Conservation (phyloP, 2,797 vertebrate genomes). For the Parauchenoglanis ngamensis region DNA sequence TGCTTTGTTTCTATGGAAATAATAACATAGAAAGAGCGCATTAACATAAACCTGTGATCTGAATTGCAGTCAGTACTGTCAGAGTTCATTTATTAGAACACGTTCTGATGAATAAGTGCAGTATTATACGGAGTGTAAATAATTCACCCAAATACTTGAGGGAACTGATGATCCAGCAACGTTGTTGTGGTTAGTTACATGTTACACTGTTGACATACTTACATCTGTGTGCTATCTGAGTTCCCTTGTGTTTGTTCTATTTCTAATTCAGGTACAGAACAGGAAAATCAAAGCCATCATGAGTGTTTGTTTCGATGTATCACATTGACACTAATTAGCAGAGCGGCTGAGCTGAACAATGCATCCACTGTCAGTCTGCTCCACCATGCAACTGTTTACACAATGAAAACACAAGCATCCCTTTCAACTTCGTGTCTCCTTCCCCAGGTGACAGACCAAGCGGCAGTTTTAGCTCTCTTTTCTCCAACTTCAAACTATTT, state of each 20-base stretch:
- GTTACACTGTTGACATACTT: background rate
- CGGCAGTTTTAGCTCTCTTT: conserved; percentile 11
- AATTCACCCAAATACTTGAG: background rate
- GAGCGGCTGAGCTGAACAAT: conserved; percentile 26
- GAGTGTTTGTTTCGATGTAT: conserved; percentile 22
- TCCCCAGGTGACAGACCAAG: conserved; percentile 1
- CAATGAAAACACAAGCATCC: conserved; percentile 31
- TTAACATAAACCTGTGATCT: background rate
- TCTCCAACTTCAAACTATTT: conserved; percentile 39
- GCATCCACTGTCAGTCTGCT: background rate
- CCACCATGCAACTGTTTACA: conserved; percentile 12
- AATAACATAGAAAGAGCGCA: background rate
- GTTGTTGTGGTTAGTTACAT: background rate
- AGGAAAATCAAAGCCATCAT: background rate
- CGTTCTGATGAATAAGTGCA: background rate
- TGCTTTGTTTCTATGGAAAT: background rate
- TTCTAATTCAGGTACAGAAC: background rate
- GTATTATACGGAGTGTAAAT: background rate
- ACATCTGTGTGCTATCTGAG: background rate
- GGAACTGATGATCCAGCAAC: background rate
- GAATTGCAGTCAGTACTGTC: background rate
- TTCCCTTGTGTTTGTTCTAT: background rate
- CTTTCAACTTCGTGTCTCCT: conserved; percentile 50
- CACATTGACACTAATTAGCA: conserved; percentile 45
- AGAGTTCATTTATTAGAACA: background rate